A percentile compares a stretch with the other conserved stretches of the same genome.
phyloP scores from a whole-genome alignment of 53 echinoderm and acorn worm species.

The Mesocentrotus franciscanus region DNA sequence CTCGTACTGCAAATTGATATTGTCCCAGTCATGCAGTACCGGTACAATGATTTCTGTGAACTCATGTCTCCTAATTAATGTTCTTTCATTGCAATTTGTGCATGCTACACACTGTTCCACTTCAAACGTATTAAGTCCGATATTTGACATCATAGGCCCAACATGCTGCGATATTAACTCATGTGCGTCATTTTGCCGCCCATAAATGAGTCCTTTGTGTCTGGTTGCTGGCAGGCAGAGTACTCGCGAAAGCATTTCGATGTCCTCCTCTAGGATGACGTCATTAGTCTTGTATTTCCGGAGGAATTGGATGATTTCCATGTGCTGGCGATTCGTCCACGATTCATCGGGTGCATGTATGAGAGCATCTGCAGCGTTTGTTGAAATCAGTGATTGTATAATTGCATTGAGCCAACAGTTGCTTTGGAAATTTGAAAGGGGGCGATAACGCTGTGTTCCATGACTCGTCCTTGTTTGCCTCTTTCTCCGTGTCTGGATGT shows the following conservation, averaged over 20 bases:
- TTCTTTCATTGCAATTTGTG: conserved; percentile 49
- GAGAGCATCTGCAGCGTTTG: not conserved
- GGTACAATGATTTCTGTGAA: conserved; percentile 38
- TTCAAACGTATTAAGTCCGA: conserved; percentile 38
- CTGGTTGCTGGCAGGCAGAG: not conserved
- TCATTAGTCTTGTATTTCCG: not conserved
- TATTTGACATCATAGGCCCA: conserved; percentile 43
- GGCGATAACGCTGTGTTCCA: not conserved
- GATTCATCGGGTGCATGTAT: conserved; percentile 4
- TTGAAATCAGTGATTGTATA: not conserved
- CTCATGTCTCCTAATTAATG: not conserved
- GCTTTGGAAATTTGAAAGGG: not conserved
- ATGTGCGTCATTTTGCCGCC: conserved; percentile 59
- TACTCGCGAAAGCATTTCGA: not conserved
- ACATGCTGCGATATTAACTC: conserved; percentile 5
- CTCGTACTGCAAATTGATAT: conserved; percentile 36
- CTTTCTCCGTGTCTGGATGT: not conserved
- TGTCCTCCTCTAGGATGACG: not conserved
- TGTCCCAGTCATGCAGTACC: conserved; percentile 18
- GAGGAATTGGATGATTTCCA: not conserved
- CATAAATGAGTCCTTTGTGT: not conserved
- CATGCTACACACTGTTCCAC: conserved; percentile 38
- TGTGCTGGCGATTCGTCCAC: not conserved
- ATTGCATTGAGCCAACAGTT: conserved; percentile 55
- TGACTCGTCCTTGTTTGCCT: not conserved